Percentiles rank a stretch among this genome's conserved stretches.
Evolutionary conservation across 2,113 vertebrate species (phyloP).

Genomic region (Daboia siamensis): DNA sequence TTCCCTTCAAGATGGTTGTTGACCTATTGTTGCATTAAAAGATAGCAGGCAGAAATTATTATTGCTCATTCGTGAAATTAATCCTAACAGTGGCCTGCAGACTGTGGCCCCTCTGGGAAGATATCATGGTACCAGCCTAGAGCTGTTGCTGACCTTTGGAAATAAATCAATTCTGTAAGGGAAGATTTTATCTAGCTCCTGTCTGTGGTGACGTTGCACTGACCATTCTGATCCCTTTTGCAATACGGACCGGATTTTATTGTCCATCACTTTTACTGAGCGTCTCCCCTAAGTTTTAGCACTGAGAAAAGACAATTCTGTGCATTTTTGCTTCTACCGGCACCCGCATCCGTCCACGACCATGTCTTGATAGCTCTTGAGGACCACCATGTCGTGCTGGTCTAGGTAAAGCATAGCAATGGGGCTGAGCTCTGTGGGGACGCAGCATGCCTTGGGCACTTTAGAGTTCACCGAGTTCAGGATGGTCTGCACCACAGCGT

Average conservation of each 20-base stretch:
- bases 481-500: slow-evolving; percentile 82
- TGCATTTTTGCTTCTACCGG: slow-evolving; percentile 58
- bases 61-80: background rate
- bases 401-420: slow-evolving; percentile 80
- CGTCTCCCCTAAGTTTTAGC: no score
- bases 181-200: background rate
- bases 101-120: background rate
- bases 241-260: no score
- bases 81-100: background rate
- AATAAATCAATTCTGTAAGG: background rate
- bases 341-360: slow-evolving; percentile 83
- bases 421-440: slow-evolving; percentile 78
- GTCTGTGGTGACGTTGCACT: no score
- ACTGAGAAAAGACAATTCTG: background rate
- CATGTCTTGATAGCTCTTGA: slow-evolving; percentile 85
- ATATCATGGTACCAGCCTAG: background rate
- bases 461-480: slow-evolving; percentile 78
- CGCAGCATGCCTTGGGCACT: slow-evolving; percentile 77
- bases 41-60: background rate
- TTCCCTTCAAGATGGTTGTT: background rate
- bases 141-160: background rate
- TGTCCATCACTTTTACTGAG: background rate
- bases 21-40: background rate
- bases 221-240: background rate
- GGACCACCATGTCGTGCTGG: slow-evolving; percentile 76